A percentile compares a stretch with the other conserved stretches of the same genome.
Conservation (phyloP, 1,140 invertebrate species). For the Lordiphosa stackelbergi region DNA sequence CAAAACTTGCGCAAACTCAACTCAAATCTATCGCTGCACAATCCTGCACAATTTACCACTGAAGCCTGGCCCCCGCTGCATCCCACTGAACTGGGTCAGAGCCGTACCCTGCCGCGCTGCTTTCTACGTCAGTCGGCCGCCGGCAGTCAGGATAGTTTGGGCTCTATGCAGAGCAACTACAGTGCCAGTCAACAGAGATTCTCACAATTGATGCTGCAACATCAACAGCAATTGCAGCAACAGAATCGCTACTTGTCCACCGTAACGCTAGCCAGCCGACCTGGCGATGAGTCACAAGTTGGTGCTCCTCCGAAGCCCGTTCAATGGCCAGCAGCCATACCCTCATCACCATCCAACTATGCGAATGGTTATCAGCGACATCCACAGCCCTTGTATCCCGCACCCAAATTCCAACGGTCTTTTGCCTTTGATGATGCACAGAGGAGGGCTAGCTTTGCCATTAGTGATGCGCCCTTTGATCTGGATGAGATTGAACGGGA, state of each 20-base stretch:
- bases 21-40: constrained; percentile 67
- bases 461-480: constrained; percentile 61
- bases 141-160: constrained; percentile 55
- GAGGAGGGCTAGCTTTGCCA: constrained; percentile 43
- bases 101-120: constrained; percentile 68
- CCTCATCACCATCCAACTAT: constrained; percentile 68
- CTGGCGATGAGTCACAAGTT: constrained; percentile 23
- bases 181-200: constrained; percentile 49
- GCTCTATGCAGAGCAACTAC: constrained; percentile 48
- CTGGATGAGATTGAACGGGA: constrained; percentile 73
- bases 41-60: constrained; percentile 28
- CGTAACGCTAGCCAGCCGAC: constrained; percentile 40
- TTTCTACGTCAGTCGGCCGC: constrained; percentile 54
- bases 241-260: constrained; percentile 55
- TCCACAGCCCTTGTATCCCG: constrained; percentile 37
- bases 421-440: constrained; percentile 71
- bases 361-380: constrained; percentile 28
- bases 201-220: constrained; percentile 41
- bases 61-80: constrained; percentile 30
- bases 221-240: constrained; percentile 41
- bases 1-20: constrained; percentile 48
- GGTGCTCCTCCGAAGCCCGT: constrained; percentile 10
- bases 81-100: constrained; percentile 51
- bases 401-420: constrained; percentile 59
- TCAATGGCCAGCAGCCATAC: constrained; percentile 73